Conservation (phyloP, 2,888 invertebrate species). For the Cynaeus angustus region DNA sequence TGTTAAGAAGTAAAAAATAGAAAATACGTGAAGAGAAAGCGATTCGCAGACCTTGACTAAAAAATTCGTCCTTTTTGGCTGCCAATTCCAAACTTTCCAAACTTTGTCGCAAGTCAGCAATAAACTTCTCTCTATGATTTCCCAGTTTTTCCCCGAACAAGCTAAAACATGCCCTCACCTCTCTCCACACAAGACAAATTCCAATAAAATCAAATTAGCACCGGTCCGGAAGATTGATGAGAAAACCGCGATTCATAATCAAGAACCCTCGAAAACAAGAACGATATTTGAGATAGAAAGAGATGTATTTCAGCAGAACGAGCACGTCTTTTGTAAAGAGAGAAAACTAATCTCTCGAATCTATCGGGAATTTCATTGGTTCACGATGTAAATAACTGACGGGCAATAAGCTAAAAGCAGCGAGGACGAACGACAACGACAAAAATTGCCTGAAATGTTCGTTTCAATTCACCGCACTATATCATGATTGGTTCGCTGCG, state of each 20-base stretch:
- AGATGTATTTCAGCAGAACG: neutral
- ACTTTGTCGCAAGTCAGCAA: neutral
- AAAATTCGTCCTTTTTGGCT: neutral
- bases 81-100: neutral
- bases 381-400: conserved; percentile 42
- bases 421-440: conserved; percentile 50
- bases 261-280: conserved; percentile 2
- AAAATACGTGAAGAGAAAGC: too few relatives aligned
- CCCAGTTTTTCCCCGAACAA: neutral
- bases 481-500: conserved; percentile 53
- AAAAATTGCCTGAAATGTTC: conserved; percentile 53
- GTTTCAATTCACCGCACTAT: conserved; percentile 50
- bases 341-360: conserved; percentile 39
- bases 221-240: conserved; percentile 35
- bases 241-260: conserved; percentile 38
- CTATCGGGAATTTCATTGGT: conserved; percentile 39
- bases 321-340: conserved; percentile 38
- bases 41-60: too few relatives aligned
- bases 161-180: neutral
- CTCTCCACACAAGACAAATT: conserved; percentile 12
- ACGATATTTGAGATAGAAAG: neutral
- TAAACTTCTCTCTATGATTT: neutral
- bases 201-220: conserved; percentile 32
- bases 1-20: too few relatives aligned
- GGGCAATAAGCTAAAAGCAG: conserved; percentile 54